Conservation (phyloP, 2,888 invertebrate genomes). For the Copidosoma aretas region DNA sequence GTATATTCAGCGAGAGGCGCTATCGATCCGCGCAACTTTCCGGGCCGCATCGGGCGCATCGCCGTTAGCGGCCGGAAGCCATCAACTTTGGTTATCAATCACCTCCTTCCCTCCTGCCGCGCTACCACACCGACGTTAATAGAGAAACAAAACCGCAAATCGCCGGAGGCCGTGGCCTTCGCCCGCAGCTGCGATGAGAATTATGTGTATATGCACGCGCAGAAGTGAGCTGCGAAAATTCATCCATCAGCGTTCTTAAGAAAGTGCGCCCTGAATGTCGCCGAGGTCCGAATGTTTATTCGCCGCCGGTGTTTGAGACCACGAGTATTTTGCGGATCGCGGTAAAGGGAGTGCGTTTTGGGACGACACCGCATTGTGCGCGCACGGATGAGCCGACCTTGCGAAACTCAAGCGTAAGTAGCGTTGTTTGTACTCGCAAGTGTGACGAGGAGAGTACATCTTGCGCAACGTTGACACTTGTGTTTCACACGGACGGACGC, state of each 20-base stretch:
- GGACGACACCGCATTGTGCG: not conserved
- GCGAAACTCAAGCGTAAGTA: too few species aligned
- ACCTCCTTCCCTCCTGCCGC: not conserved
- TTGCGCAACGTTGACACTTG: constrained; percentile 1
- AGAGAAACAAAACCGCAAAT: constrained; percentile 25
- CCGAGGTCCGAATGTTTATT: too few species aligned
- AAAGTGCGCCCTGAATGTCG: too few species aligned
- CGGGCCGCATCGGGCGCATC: constrained; percentile 1
- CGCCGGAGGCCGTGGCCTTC: too few species aligned
- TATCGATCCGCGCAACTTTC: not conserved
- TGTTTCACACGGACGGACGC: not conserved
- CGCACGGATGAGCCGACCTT: not conserved
- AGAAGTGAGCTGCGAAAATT: not conserved
- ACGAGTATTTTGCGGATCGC: too few species aligned
- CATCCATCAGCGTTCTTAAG: too few species aligned
- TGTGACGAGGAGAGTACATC: too few species aligned
- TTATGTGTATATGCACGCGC: constrained; percentile 1
- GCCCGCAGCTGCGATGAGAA: too few species aligned
- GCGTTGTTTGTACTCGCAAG: too few species aligned
- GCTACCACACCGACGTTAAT: constrained; percentile 4
- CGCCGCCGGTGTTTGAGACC: too few species aligned
- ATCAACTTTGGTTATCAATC: constrained; percentile 19
- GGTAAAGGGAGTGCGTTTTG: too few species aligned
- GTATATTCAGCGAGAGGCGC: not conserved
- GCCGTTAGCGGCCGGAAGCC: constrained; percentile 1